Evolutionary conservation across 2,113 vertebrate species (phyloP), one percentile per base, ranked within the genome.

Genomic region (Actenoides lindsayi): DNA sequence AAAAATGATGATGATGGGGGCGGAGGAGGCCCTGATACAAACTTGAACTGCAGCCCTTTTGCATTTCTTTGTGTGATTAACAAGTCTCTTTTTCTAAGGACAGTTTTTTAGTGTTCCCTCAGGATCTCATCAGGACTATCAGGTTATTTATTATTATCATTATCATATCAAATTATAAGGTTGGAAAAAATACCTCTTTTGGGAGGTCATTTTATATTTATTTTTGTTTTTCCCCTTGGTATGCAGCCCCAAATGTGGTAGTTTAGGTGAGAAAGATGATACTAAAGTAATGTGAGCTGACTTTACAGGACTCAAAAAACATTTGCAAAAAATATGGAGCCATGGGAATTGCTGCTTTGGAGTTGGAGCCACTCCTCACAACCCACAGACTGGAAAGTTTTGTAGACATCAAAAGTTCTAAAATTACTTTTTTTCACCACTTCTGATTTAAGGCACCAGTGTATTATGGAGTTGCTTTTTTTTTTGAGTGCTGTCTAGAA

Each of bases 261-360:
- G 16, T 33, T 78, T 17, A 44, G 39, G 10, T 79, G 44, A 81
- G 62, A 71, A 62, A 82, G 60, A 14, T 2, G 4, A 44, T 4
- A 3, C 16, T 10, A 23, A 42, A 17, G 42, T 51, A 42, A 50
- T 9, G 25, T 0, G 1, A 74, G 24, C 48, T 56, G 41, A 37
- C 17, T 60, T 51, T 30, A 57, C 9, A 65, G 56, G 19, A 39
- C 39, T 37, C 10, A 23, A 54, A 24, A 64, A 84, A 69, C n/a
- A 25, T 39, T 54, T 57, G 31, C 14, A n/a, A 14, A 57, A 53
- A 48, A 8, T 3, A 2, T 3, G 14, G 7, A 16, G 16, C 23
- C 9, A 5, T n/a, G 33, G 11, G 17, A 65, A 30, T 39, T 15
- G 27, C 89, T 92, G 25, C 16, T 60, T 56, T 79, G 51, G 39